Percentiles rank a stretch among this genome's conserved stretches.
Evolutionary conservation across 2,797 vertebrate genomes (phyloP).

Genomic region (Etheostoma nigrum): DNA sequence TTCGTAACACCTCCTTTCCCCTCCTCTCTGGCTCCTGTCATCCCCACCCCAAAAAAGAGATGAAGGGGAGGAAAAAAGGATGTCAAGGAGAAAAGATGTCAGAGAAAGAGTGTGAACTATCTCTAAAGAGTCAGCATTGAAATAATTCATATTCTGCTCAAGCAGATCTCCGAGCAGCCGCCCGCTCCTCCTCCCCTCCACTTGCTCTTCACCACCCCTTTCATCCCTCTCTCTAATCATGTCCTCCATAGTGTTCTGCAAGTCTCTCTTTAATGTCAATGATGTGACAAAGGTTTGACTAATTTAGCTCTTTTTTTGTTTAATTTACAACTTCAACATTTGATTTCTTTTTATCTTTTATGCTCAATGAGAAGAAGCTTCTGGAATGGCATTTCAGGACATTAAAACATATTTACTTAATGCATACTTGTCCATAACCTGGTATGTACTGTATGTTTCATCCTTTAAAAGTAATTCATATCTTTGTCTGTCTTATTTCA

Average conservation of each 20-base stretch:
- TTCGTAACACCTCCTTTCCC: slow-evolving; percentile 13
- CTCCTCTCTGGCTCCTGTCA: slow-evolving; percentile 43
- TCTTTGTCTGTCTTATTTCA: slow-evolving; percentile 2
- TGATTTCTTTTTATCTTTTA: slow-evolving; percentile 1
- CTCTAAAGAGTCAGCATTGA: slow-evolving; percentile 67
- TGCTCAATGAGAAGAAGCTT: not conserved
- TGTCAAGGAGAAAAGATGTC: slow-evolving; percentile 47
- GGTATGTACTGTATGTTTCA: not conserved
- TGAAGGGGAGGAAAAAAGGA: slow-evolving; percentile 32
- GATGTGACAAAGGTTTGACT: slow-evolving; percentile 5
- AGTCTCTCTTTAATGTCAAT: not conserved
- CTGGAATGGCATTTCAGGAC: not conserved
- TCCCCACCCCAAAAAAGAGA: slow-evolving; percentile 28
- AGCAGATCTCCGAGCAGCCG: slow-evolving; percentile 39
- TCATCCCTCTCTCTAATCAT: not conserved
- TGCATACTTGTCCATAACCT: slow-evolving; percentile 6
- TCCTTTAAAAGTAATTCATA: slow-evolving; percentile 22
- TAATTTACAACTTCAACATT: not conserved
- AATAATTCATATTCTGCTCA: slow-evolving; percentile 73
- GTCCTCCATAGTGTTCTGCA: slow-evolving; percentile 3
- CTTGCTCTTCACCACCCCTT: slow-evolving; percentile 28
- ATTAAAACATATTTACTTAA: not conserved
- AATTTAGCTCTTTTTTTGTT: not conserved
- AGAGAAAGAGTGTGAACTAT: slow-evolving; percentile 63
- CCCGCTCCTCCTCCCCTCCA: slow-evolving; percentile 41